phyloP scores from a whole-genome alignment of 2,113 vertebrate species.

The Protomyctophum bolini region DNA sequence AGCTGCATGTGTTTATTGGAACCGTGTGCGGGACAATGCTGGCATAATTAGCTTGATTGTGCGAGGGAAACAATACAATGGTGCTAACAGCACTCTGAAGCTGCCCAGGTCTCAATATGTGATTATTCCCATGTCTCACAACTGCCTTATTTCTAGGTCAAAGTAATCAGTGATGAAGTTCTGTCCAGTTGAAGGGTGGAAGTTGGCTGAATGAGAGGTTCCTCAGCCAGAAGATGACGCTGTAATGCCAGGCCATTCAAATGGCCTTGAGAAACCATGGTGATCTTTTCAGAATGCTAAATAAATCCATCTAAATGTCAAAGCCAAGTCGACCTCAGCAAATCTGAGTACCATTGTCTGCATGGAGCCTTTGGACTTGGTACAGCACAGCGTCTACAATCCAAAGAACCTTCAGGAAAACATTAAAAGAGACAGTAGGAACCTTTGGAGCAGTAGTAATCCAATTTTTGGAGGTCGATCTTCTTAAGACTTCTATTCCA shows the following conservation, averaged over 20 bases:
- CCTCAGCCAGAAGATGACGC: conserved; percentile 27
- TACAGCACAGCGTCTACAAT: not conserved
- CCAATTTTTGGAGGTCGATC: conserved; percentile 5
- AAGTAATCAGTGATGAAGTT: conserved; percentile 29
- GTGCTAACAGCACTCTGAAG: conserved; percentile 9
- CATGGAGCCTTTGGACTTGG: not conserved
- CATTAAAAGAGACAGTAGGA: not conserved
- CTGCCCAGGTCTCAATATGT: conserved; percentile 6
- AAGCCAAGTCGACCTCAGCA: not conserved
- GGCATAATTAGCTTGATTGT: conserved; percentile 26
- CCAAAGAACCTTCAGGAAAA: not conserved
- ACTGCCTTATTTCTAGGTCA: conserved; percentile 32
- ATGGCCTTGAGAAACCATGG: not conserved
- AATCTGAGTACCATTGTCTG: conserved; percentile 1
- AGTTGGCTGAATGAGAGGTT: conserved; percentile 22
- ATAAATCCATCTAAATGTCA: not conserved
- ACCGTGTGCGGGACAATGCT: conserved; percentile 5
- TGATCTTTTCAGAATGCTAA: conserved; percentile 1
- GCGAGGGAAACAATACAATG: conserved; percentile 8
- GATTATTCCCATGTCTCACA: conserved; percentile 23
- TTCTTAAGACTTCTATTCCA: conserved; percentile 1
- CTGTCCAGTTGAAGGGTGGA: conserved; percentile 21
- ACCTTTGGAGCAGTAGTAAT: not conserved
- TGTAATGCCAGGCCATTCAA: conserved; percentile 31
- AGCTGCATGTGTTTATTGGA: conserved; percentile 24